phyloP scores from a whole-genome alignment of 2,888 invertebrate species.

The Rapana venosa region DNA sequence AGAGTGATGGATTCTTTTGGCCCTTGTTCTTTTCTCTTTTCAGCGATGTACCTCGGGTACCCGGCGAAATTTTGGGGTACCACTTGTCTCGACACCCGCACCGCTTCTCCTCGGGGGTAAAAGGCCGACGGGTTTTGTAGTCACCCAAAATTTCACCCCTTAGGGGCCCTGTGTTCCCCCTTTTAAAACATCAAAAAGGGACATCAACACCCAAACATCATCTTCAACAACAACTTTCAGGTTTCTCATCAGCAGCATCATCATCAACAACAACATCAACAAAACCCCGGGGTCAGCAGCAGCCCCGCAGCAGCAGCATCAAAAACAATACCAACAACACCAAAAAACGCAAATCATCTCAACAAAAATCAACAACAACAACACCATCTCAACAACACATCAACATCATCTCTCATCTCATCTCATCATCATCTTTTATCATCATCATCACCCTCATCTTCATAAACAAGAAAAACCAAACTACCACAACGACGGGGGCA shows the following conservation, averaged over 20 bases:
- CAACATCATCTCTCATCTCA: too few species aligned
- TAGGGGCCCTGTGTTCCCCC: not conserved
- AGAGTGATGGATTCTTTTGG: too few species aligned
- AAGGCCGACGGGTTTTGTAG: not conserved
- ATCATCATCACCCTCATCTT: too few species aligned
- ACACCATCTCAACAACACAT: too few species aligned
- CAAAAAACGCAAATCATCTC: too few species aligned
- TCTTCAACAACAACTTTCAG: not conserved
- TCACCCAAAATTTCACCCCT: conserved; percentile 42
- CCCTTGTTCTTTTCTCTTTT: too few species aligned
- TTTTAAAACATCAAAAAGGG: not conserved
- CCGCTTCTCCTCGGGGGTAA: conserved; percentile 37
- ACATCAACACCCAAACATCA: not conserved
- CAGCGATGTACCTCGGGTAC: conserved; percentile 38
- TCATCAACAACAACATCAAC: not conserved
- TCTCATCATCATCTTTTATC: too few species aligned
- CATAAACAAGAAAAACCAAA: too few species aligned
- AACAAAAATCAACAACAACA: too few species aligned
- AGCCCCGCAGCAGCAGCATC: not conserved
- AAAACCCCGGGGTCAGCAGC: not conserved
- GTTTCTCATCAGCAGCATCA: not conserved
- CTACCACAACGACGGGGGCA: too few species aligned
- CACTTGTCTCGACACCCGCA: conserved; percentile 21
- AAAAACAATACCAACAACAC: too few species aligned
- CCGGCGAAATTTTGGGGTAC: conserved; percentile 27